phyloP scores from a whole-genome alignment of 2,113 vertebrate species.

The Oreotrochilus melanogaster region DNA sequence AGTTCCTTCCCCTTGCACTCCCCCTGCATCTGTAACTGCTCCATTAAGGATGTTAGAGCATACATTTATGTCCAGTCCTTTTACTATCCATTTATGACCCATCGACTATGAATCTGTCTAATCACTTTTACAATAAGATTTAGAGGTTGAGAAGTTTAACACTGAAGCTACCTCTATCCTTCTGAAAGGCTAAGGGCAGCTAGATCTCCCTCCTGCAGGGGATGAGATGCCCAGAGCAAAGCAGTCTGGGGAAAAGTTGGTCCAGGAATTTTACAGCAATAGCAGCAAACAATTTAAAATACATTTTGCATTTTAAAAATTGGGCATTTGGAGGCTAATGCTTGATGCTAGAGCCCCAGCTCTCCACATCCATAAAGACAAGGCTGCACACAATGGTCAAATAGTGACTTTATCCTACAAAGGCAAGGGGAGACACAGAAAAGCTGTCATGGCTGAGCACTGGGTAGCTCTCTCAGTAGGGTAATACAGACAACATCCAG shows the following conservation, averaged over 20 bases:
- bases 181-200: neutral
- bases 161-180: neutral
- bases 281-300: neutral
- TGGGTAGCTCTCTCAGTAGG: neutral
- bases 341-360: rapidly evolving
- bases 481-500: neutral
- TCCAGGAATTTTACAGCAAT: neutral
- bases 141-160: neutral
- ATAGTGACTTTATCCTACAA: neutral
- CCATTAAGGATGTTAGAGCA: neutral
- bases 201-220: neutral
- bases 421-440: rapidly evolving
- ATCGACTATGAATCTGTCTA: neutral
- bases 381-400: rapidly evolving
- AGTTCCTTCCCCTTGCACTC: neutral
- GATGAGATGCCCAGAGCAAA: neutral
- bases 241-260: rapidly evolving
- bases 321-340: neutral
- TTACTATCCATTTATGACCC: neutral
- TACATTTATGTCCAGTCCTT: neutral
- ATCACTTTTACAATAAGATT: neutral
- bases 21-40: neutral
- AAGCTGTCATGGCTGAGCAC: rapidly evolving
- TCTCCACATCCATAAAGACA: rapidly evolving
- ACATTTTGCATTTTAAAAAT: neutral